Evolutionary conservation across 2,888 invertebrate genomes (phyloP), one percentile per base, ranked within the genome.

Genomic region (Lordiphosa andalusiaca): DNA sequence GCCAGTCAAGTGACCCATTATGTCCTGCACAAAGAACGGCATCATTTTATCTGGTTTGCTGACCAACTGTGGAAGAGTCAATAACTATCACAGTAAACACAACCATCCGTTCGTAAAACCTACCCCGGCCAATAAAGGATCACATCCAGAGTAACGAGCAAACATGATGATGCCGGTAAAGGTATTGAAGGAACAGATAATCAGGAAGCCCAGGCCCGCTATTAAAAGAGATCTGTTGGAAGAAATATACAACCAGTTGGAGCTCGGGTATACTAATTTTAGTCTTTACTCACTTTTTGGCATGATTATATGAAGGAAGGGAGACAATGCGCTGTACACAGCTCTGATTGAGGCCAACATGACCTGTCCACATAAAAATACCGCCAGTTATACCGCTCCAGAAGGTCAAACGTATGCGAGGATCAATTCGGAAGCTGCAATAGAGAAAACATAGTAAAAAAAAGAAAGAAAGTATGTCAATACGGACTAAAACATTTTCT

Each of bases 291-390:
- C 69, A 89, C 93, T 88, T 88, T 89, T 91, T 91, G 21, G 93
- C 93, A 70, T 91, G 90, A 56, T 86, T 89, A 30, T 92, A 87
- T 0, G 91, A 91, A 1, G 92, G 91, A 55, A 94, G 88, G 0
- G 93, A 92, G 23, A 93, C 90, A 68, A 93, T 93, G 57, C 94
- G 90, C 81, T 94, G 94, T 0, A 94, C 93, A 91, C 93, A 93
- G 47, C 93, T 93, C 87, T 94, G 94, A 88, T 94, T 93, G 13
- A 93, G 91, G 5, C 93, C 91, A 77, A 93, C 92, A 71, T 93
- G 92, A 2, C 93, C 91, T 7, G 92, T 91, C 91, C 92, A 93
- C 73, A 93, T 91, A 10, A 91, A 87, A 59, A 92, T 90, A 10
- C 93, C 93, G 9, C 92, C 92, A 54, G 93, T 88, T 12, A 92